Evolutionary conservation across 2,113 vertebrate genomes (phyloP).

Genomic region (Sebastes fasciatus): DNA sequence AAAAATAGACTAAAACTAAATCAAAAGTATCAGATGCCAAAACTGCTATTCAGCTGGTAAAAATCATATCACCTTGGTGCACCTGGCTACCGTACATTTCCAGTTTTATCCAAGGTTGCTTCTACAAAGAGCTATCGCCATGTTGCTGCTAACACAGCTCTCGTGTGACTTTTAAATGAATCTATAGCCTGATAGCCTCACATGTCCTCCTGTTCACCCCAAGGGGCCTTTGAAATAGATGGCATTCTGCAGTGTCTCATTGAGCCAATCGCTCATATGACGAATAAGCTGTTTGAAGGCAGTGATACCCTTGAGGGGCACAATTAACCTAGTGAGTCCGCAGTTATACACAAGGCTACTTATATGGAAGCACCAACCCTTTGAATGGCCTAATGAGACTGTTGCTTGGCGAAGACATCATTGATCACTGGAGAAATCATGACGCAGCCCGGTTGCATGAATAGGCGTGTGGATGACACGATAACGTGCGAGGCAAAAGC

Average conservation of each 20-base stretch:
- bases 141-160: neutral
- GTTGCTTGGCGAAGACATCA: neutral
- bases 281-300: constrained; percentile 26
- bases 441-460: too few relatives aligned
- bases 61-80: neutral
- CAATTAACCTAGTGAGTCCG: constrained; percentile 34
- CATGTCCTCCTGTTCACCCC: constrained; percentile 45
- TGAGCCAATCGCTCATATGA: constrained; percentile 36
- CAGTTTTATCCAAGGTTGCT: constrained; percentile 11
- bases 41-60: neutral
- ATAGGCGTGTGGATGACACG: too few relatives aligned
- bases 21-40: neutral
- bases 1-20: neutral
- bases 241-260: constrained; percentile 38
- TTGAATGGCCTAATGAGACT: neutral
- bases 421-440: neutral
- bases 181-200: constrained; percentile 9
- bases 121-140: constrained; percentile 6
- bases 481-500: too few relatives aligned
- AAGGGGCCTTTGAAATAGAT: constrained; percentile 8
- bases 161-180: constrained; percentile 16
- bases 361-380: neutral
- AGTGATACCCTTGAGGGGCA: constrained; percentile 38
- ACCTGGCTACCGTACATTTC: neutral
- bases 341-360: constrained; percentile 26